Percentiles rank a stretch among this genome's conserved stretches.
Evolutionary conservation across 2,888 invertebrate genomes (phyloP).

Genomic region (Euphydryas editha): DNA sequence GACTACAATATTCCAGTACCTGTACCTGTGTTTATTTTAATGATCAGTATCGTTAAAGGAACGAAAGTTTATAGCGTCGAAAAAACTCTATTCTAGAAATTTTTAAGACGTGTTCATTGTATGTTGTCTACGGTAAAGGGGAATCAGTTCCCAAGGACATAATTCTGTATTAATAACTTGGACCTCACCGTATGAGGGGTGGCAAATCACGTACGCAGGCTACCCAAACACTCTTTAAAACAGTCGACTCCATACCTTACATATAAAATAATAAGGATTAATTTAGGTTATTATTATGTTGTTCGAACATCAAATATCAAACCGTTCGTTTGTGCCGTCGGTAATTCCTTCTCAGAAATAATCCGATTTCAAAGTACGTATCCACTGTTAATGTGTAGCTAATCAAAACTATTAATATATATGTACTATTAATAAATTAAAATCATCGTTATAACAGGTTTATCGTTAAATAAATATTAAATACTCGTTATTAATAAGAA

Average conservation of each 20-base stretch:
- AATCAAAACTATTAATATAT: conserved; percentile 8
- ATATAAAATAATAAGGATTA: conserved; percentile 9
- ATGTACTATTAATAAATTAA: background rate
- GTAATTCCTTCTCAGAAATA: conserved; percentile 49
- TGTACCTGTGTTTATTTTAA: conserved; percentile 17
- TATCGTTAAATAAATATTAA: background rate
- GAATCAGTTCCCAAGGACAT: conserved; percentile 70
- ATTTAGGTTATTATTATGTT: conserved; percentile 16
- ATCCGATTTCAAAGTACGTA: conserved; percentile 32
- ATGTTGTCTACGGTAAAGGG: conserved; percentile 50
- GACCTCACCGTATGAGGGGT: conserved; percentile 52
- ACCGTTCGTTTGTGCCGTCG: conserved; percentile 48
- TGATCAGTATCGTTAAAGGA: conserved; percentile 34
- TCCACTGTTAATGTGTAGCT: conserved; percentile 23
- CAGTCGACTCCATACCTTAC: conserved; percentile 41
- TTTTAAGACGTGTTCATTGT: conserved; percentile 62
- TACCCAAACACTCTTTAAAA: background rate
- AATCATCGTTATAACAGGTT: background rate
- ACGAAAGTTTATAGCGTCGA: conserved; percentile 52
- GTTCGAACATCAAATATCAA: conserved; percentile 51
- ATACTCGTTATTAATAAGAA: background rate
- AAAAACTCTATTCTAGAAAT: conserved; percentile 57
- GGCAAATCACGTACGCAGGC: conserved; percentile 60
- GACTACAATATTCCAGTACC: conserved; percentile 12
- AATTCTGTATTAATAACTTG: conserved; percentile 63